Percentiles rank a stretch among this genome's conserved stretches.
Evolutionary conservation across 1,140 invertebrate species (phyloP).

Genomic region (Anadara kagoshimensis): DNA sequence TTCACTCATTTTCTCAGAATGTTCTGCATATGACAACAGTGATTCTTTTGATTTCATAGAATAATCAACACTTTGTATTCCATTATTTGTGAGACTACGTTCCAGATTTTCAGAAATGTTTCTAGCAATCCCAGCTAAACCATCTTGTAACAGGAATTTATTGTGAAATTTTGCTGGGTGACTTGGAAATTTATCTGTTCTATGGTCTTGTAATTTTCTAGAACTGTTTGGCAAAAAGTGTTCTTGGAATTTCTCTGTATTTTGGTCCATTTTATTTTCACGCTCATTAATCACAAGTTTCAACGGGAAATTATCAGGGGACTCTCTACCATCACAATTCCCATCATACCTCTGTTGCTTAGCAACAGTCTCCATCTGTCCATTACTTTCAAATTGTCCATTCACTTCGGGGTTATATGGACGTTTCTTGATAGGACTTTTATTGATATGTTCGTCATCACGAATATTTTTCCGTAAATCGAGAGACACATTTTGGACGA

Average conservation of each 20-base stretch:
- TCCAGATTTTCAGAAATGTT: no score
- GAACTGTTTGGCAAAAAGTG: no score
- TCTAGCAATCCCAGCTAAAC: no score
- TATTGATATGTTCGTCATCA: slow-evolving; percentile 53
- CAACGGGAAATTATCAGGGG: slow-evolving; percentile 15
- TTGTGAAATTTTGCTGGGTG: no score
- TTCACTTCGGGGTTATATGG: slow-evolving; percentile 58
- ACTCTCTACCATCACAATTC: background rate
- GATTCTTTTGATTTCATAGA: background rate
- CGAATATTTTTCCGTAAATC: slow-evolving; percentile 60
- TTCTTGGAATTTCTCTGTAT: no score
- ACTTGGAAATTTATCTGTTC: no score
- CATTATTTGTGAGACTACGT: no score
- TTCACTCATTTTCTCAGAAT: background rate
- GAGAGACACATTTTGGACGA: slow-evolving; percentile 60
- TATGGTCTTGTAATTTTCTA: no score
- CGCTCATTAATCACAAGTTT: slow-evolving; percentile 24
- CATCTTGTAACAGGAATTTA: no score
- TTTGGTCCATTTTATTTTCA: background rate
- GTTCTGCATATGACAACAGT: background rate
- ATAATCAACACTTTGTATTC: background rate
- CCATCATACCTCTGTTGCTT: slow-evolving; percentile 39
- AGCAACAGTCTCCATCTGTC: slow-evolving; percentile 13
- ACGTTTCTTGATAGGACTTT: slow-evolving; percentile 71
- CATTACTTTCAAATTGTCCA: slow-evolving; percentile 15